Evolutionary conservation across 2,113 vertebrate species (phyloP), one percentile per base, ranked within the genome.

Genomic region (Micromys minutus): DNA sequence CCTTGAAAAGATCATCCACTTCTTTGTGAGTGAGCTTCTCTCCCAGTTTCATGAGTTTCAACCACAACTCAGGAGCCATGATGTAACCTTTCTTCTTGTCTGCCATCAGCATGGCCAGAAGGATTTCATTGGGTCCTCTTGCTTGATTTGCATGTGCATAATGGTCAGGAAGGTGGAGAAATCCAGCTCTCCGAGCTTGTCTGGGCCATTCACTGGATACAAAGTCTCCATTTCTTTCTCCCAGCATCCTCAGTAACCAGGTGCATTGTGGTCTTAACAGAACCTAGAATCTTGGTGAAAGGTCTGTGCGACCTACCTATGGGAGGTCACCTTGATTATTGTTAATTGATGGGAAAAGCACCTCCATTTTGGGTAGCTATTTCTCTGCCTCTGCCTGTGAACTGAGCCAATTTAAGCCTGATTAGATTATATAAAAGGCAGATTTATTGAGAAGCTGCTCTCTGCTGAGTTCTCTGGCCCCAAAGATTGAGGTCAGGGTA

Each of bases 141-240:
- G 99, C 96, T 99, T 99, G 87, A 98, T 98, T 96, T 99, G 99
- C 50, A 98, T 97, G 98, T 99, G 99, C 99, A 99, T 99, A 76
- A 99, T 99, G 29, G 98, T 99, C 96, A 99, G 98, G 98, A 99
- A 99, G 0, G 98, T 99, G 24, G 99, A 99, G 98, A 99, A 99
- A 93, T 99, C 99, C 98, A 99, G n/a, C 96, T 99, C 99, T 0
- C 98, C 98, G 0, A 90, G 97, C 92, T 98, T 98, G n/a, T 99
- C 99, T 0, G 6, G 61, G 55, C 36, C 34, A 31, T 39, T 55
- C 55, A 39, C 15, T 34, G n/a, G 19, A 47, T 74, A 1, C 76
- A 74, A 9, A 1, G 7, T 22, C 39, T 55, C 75, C 26, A 9
- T 4, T 52, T 29, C n/a, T 4, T 55, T 76, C 59, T 76, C 50